A percentile compares a stretch with the other conserved stretches of the same genome.
These are phyloP conservation scores for Aradophagus sp. DNA, from an alignment of 1,140 invertebrate genomes.

Conservation along the genomic window DNA sequence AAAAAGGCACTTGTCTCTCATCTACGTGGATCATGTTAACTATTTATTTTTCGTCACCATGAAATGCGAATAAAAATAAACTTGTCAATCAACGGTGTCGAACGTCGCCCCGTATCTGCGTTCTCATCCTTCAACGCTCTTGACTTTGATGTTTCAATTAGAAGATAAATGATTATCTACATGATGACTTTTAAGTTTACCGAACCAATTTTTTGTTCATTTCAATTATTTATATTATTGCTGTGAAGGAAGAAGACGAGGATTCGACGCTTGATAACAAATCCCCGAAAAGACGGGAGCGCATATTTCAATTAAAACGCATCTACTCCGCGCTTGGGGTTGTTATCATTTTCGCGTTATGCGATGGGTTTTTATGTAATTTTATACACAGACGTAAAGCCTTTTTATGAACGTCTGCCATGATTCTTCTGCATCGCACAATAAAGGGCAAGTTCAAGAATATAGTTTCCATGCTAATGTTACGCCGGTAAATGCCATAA, in stretches of 20 bases:
- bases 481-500: slow-evolving; percentile 39
- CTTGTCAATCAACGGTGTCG: slow-evolving; percentile 18
- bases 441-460: slow-evolving; percentile 38
- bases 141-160: slow-evolving; percentile 32
- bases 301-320: no score
- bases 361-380: no score
- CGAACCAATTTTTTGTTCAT: no score
- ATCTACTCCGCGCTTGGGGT: no score
- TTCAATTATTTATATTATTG: no score
- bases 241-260: no score
- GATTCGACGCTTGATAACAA: no score
- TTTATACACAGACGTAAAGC: no score
- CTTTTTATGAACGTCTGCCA: slow-evolving; percentile 24
- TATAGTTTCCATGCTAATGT: slow-evolving; percentile 38
- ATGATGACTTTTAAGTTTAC: no score
- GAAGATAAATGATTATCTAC: no score
- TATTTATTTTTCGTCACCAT: slow-evolving; percentile 13
- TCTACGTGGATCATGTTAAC: slow-evolving; percentile 8
- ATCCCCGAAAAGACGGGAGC: no score
- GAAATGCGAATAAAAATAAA: slow-evolving; percentile 32
- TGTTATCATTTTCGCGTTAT: no score
- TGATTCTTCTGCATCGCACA: slow-evolving; percentile 25
- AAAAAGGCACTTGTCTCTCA: slow-evolving; percentile 11
- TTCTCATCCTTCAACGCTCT: slow-evolving; percentile 21
- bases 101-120: slow-evolving; percentile 10